phyloP scores from a whole-genome alignment of 2,888 invertebrate genomes.

The Endomychus coccineus region DNA sequence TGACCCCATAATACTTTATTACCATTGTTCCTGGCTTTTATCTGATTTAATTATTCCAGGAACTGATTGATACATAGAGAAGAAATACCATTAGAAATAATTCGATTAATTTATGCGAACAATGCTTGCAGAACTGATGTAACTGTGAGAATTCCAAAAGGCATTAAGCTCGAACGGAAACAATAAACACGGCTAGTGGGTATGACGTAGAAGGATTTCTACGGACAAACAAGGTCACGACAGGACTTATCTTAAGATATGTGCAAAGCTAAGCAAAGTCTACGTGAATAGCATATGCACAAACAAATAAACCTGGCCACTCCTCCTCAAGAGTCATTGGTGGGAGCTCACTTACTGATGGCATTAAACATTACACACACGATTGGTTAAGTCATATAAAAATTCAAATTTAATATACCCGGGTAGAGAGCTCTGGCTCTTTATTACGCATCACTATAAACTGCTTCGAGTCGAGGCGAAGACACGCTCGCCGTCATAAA shows the following conservation, averaged over 20 bases:
- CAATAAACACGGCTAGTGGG: conserved; percentile 19
- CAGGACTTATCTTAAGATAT: conserved; percentile 31
- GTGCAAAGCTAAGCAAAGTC: conserved; percentile 34
- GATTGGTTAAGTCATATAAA: conserved; percentile 45
- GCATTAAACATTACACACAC: conserved; percentile 41
- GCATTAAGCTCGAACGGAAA: conserved; percentile 22
- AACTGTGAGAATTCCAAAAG: too few species aligned
- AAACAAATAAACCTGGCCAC: conserved; percentile 41
- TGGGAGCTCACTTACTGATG: conserved; percentile 31
- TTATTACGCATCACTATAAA: not conserved
- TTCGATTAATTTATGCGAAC: too few species aligned
- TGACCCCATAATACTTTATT: too few species aligned
- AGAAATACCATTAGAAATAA: too few species aligned
- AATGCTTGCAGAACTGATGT: too few species aligned
- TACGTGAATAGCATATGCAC: conserved; percentile 39
- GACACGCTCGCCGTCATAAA: conserved; percentile 14
- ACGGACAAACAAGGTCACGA: conserved; percentile 29
- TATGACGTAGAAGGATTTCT: conserved; percentile 25
- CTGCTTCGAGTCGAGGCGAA: too few species aligned
- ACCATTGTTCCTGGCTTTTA: too few species aligned
- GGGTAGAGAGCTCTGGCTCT: conserved; percentile 8
- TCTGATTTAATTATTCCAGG: too few species aligned
- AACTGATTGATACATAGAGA: too few species aligned
- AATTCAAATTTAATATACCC: conserved; percentile 44
- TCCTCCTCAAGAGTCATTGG: conserved; percentile 38